Percentiles rank a stretch among this genome's conserved stretches.
Conservation (phyloP, 2,113 vertebrate species). For the Melanostigma gelatinosum region DNA sequence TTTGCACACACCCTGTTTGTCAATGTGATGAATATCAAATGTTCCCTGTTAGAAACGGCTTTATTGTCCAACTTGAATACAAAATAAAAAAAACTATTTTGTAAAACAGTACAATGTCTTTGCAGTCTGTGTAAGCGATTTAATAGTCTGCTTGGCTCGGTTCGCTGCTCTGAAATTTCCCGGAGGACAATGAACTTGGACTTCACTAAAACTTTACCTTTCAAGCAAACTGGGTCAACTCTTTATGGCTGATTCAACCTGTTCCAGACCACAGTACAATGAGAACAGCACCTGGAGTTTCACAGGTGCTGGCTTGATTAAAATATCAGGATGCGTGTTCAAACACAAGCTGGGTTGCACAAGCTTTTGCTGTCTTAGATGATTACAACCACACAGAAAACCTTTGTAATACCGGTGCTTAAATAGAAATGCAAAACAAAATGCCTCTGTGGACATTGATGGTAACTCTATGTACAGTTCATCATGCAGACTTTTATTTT, state of each 20-base stretch:
- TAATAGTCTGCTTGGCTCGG: constrained; percentile 36
- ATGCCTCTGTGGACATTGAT: background rate
- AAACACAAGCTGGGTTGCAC: background rate
- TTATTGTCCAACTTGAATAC: constrained; percentile 9
- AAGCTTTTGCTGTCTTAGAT: background rate
- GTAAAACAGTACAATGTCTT: constrained; percentile 46
- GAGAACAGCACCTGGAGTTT: constrained; percentile 54
- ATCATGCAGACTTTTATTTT: background rate
- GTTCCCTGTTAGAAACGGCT: constrained; percentile 5
- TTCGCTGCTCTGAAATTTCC: constrained; percentile 42
- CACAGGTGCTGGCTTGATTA: constrained; percentile 43
- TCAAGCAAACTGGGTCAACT: constrained; percentile 60
- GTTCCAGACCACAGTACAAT: constrained; percentile 43
- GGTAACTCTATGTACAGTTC: background rate
- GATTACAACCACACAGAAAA: background rate
- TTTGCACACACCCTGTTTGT: constrained; percentile 1
- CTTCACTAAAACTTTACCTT: constrained; percentile 49
- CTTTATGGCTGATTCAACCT: constrained; percentile 57
- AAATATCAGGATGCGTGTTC: constrained; percentile 5
- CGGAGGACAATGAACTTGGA: constrained; percentile 59
- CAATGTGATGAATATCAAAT: constrained; percentile 30
- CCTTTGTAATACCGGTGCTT: background rate
- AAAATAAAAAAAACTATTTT: background rate
- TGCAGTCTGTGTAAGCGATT: constrained; percentile 34
- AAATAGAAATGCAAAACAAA: background rate